A percentile compares a stretch with the other conserved stretches of the same genome.
Evolutionary conservation across 2,113 vertebrate species (phyloP).

Genomic region (Anser brachyrhynchus): DNA sequence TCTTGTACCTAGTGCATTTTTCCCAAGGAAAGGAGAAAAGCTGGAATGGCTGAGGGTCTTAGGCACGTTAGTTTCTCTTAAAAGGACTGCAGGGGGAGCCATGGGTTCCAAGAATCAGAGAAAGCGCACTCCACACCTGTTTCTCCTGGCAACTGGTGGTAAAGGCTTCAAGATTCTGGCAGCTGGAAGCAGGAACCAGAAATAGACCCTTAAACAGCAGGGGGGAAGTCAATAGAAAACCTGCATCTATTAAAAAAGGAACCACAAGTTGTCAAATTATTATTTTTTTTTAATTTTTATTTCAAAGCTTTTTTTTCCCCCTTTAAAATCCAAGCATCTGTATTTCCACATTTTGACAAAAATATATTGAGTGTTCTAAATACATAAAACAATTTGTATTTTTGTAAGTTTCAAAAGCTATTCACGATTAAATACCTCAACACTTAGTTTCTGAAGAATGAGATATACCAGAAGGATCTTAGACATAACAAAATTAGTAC

Average conservation of each 20-base stretch:
- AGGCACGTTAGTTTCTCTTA: neutral
- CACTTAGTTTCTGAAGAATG: neutral
- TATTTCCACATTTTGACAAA: neutral
- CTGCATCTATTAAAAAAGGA: neutral
- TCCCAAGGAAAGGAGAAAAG: neutral
- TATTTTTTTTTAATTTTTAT: neutral
- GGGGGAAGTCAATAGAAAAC: neutral
- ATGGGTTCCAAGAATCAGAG: conserved; percentile 1
- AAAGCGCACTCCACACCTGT: neutral
- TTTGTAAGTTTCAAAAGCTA: neutral
- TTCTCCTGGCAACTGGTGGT: conserved; percentile 24
- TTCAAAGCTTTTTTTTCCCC: neutral
- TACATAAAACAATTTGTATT: neutral
- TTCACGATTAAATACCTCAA: neutral
- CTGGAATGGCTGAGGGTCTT: neutral
- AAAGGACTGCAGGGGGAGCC: conserved; percentile 43
- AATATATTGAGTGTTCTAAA: neutral
- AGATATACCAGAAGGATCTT: neutral
- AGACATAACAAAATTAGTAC: neutral
- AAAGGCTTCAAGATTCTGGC: conserved; percentile 5
- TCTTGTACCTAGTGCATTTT: neutral
- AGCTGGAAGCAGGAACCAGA: conserved; percentile 27
- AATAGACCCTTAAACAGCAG: conserved; percentile 22
- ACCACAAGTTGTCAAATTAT: neutral
- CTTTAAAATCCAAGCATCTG: neutral